A percentile compares a stretch with the other conserved stretches of the same genome.
phyloP scores from a whole-genome alignment of 23 tunicate genomes.

The Trididemnum nubilum region DNA sequence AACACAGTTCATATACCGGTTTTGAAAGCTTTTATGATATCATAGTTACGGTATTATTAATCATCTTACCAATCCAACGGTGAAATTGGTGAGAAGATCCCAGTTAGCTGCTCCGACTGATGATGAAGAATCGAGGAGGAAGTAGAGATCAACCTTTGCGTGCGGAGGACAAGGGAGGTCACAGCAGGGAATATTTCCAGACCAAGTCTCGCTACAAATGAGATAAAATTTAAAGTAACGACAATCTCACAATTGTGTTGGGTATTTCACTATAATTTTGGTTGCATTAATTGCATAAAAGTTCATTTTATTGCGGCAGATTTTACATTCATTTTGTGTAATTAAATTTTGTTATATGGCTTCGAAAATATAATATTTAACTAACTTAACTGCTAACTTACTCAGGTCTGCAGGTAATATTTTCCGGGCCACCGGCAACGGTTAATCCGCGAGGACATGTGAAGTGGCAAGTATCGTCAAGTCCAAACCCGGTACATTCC shows the following conservation, averaged over 20 bases:
- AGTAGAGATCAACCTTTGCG: constrained; percentile 59
- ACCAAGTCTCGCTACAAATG: constrained; percentile 43
- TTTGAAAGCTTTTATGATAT: too few species aligned
- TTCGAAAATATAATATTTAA: too few species aligned
- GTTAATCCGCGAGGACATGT: constrained; percentile 49
- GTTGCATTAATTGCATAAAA: too few species aligned
- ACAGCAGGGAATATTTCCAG: constrained; percentile 53
- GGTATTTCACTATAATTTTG: too few species aligned
- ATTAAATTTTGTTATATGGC: too few species aligned
- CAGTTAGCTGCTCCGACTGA: constrained; percentile 69
- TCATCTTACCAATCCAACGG: constrained; percentile 42
- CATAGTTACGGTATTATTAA: too few species aligned
- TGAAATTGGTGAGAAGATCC: constrained; percentile 54
- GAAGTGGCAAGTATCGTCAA: constrained; percentile 52
- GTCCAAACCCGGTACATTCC: constrained; percentile 52
- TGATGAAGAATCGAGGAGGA: constrained; percentile 73
- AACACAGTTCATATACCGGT: too few species aligned
- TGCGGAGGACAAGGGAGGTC: constrained; percentile 82
- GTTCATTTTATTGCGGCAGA: too few species aligned
- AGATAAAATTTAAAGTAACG: too few species aligned
- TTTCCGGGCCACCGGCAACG: constrained; percentile 57
- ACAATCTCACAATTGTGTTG: too few species aligned
- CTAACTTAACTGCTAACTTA: too few species aligned
- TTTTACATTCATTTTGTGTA: too few species aligned
- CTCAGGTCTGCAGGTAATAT: constrained; percentile 49